Evolutionary conservation across 2,888 invertebrate genomes (phyloP).

Genomic region (Drosophila flavopinicola): DNA sequence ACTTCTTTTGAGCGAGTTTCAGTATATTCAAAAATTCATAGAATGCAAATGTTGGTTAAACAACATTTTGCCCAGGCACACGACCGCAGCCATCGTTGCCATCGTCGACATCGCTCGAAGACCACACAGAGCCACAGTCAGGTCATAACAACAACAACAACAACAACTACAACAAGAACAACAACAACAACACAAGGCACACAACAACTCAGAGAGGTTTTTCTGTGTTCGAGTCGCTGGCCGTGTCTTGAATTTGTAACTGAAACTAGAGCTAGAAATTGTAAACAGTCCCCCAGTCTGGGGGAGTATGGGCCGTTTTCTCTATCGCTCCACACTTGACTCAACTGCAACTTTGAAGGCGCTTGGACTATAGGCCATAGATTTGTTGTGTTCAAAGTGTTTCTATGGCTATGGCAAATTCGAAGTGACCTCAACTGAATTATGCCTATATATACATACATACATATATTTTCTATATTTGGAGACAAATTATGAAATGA

Average conservation of each 20-base stretch:
- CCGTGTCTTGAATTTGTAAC: constrained; percentile 34
- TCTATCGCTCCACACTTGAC: too few relatives aligned
- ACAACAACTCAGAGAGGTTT: too few relatives aligned
- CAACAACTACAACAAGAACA: constrained; percentile 1
- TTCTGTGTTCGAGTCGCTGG: constrained; percentile 9
- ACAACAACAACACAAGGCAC: constrained; percentile 12
- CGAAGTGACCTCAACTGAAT: too few relatives aligned
- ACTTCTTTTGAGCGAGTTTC: constrained; percentile 58
- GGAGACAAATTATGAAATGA: too few relatives aligned
- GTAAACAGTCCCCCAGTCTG: constrained; percentile 17
- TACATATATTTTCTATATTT: too few relatives aligned
- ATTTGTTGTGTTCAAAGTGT: constrained; percentile 5
- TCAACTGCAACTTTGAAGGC: neutral
- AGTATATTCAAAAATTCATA: constrained; percentile 73
- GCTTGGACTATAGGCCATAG: neutral
- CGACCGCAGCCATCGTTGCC: constrained; percentile 27
- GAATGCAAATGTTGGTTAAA: constrained; percentile 77
- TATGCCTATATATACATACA: too few relatives aligned
- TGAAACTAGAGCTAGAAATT: constrained; percentile 32
- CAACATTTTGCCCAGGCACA: constrained; percentile 73
- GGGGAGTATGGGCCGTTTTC: too few relatives aligned
- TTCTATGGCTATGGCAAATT: neutral
- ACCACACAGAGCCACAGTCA: constrained; percentile 53
- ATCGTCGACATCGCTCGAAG: constrained; percentile 13
- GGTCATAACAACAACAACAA: constrained; percentile 17